Base-by-base conservation (phyloP, 2,113 vertebrate species). In the Leptodactylus fuscus region DNA sequence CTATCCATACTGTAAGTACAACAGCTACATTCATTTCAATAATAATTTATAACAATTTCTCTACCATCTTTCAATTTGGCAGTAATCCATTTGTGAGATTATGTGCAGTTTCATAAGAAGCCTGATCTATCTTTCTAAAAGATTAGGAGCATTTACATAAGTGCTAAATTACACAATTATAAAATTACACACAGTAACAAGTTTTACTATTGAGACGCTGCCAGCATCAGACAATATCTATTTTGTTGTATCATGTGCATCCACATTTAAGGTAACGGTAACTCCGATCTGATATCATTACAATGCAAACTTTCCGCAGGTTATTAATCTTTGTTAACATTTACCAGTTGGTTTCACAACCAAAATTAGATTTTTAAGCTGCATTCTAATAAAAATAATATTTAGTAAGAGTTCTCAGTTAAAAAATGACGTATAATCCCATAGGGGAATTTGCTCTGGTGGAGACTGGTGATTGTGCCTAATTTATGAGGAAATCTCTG, bases 121-220 rank as follows among this genome's bases (percentile, higher is more conserved):
- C 34, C 20, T 58, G 20, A 79, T 58, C 34, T 55, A 79, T 34
- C 32, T 79, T 58, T 51, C 22, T 38, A 79, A 79, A 29, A 79
- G 51, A 79, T 79, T 55, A n/a, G 48, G 58, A 55, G 34, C 51
- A 79, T 79, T 55, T 79, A 34, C 29, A 79, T 55, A 79, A 79
- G 51, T 79, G 51, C 76, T 79, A 79, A 79, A 58, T 79, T 79
- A 79, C 22, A 58, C 76, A 58, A 79, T 79, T 79, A 79, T 58
- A 79, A 36, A 55, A 55, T 79, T 79, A 41, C 48, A 58, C 11
- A 55, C 76, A 58, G 34, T 58, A 79, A 12, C 34, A 79, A 16
- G 76, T 58, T 36, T 58, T 58, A 12, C 76, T 55, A 38, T 58
- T 41, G 51, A 58, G 34, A 79, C 2, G 5, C 20, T 58, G 51